phyloP scores from a whole-genome alignment of 2,797 vertebrate genomes.

The Gymnopithys bicolor region DNA sequence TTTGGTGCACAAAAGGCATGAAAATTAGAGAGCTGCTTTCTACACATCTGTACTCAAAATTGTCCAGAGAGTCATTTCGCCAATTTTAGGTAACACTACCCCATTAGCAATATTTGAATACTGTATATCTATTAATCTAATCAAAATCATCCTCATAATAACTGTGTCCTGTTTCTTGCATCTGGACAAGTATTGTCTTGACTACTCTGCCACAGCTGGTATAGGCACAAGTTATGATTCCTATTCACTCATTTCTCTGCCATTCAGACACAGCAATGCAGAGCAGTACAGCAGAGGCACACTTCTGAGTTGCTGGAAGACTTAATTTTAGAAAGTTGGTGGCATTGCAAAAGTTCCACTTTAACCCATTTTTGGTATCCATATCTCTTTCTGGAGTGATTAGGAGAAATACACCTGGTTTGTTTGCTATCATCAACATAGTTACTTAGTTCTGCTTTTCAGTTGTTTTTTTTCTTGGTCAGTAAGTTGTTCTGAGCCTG shows the following conservation, averaged over 20 bases:
- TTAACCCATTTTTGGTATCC: not conserved
- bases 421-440: not conserved
- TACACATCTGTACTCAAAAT: no score
- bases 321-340: not conserved
- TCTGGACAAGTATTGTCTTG: not conserved
- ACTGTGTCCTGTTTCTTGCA: not conserved
- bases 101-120: not conserved
- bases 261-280: not conserved
- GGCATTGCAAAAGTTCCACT: not conserved
- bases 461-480: not conserved
- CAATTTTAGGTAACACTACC: not conserved
- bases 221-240: not conserved
- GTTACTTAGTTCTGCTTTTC: not conserved
- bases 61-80: no score
- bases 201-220: not conserved
- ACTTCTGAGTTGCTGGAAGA: not conserved
- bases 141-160: not conserved
- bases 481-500: not conserved
- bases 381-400: not conserved
- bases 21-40: no score
- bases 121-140: not conserved
- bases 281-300: not conserved
- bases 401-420: not conserved
- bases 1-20: no score
- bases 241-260: not conserved